Conservation (phyloP, 2,797 vertebrate species). For the Falco novaeseelandiae region DNA sequence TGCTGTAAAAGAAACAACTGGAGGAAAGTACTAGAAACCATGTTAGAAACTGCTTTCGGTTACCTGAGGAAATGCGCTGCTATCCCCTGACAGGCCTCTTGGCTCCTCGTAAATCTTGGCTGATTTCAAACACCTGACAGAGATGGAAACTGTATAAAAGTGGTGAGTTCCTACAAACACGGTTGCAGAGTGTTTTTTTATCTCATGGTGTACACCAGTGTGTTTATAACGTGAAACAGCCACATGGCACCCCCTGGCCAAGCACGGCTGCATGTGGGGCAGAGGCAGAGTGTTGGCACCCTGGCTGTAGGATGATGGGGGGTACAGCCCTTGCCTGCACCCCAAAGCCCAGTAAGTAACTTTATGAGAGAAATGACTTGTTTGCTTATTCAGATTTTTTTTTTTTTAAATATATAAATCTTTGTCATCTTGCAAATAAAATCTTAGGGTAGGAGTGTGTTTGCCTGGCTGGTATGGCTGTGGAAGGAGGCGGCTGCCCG, state of each 20-base stretch:
- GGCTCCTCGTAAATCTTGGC: accelerated
- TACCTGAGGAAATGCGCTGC: not conserved
- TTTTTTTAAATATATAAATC: not conserved
- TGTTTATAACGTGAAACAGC: not conserved
- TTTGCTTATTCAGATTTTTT: not conserved
- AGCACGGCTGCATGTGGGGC: accelerated
- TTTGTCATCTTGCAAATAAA: not conserved
- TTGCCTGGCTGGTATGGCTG: not conserved
- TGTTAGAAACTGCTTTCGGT: not conserved
- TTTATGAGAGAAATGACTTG: not conserved
- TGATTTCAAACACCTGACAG: not conserved
- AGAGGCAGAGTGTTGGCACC: accelerated
- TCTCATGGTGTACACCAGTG: not conserved
- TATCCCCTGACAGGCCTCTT: not conserved
- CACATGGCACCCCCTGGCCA: not conserved
- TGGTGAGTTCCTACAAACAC: not conserved
- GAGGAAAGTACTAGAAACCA: not conserved
- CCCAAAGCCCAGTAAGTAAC: not conserved
- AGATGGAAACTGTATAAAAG: not conserved
- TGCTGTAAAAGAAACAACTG: not conserved
- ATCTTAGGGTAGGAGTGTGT: not conserved
- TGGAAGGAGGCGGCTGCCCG: accelerated
- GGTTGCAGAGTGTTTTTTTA: not conserved
- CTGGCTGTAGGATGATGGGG: accelerated
- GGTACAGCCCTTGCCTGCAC: accelerated